Conservation (phyloP, 2,113 vertebrate species). For the Rana temporaria region DNA sequence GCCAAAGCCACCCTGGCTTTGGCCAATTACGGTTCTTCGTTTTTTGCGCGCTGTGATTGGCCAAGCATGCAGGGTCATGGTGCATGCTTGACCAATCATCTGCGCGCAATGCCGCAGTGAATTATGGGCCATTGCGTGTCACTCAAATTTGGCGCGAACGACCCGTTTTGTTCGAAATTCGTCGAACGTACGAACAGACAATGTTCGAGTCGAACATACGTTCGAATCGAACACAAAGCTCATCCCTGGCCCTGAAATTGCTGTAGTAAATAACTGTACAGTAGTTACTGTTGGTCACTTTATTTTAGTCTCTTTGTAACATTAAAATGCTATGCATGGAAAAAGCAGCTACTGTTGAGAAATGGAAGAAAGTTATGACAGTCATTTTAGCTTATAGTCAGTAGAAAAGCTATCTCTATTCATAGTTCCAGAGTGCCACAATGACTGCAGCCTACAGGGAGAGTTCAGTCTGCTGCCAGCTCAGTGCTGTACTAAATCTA, state of each 20-base stretch:
- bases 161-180: too few species aligned
- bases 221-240: too few species aligned
- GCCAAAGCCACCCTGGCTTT: too few species aligned
- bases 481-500: slow-evolving; percentile 36
- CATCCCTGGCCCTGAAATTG: background rate
- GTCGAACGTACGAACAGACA: too few species aligned
- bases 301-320: slow-evolving; percentile 20
- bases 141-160: too few species aligned
- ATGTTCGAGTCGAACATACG: too few species aligned
- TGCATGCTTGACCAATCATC: too few species aligned
- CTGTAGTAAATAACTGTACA: slow-evolving; percentile 25
- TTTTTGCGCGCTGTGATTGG: too few species aligned
- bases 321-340: slow-evolving; percentile 32
- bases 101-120: too few species aligned
- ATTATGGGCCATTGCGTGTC: too few species aligned
- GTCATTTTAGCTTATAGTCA: slow-evolving; percentile 19
- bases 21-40: too few species aligned
- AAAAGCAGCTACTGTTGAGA: slow-evolving; percentile 1
- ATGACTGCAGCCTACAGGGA: slow-evolving; percentile 38
- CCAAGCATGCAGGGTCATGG: too few species aligned
- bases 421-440: slow-evolving; percentile 16
- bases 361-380: slow-evolving; percentile 33
- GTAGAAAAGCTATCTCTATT: slow-evolving; percentile 33
- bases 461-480: slow-evolving; percentile 39
- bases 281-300: background rate